Evolutionary conservation across 2,113 vertebrate genomes (phyloP), one percentile per base, ranked within the genome.

Genomic region (Sarotherodon lohbergeri): DNA sequence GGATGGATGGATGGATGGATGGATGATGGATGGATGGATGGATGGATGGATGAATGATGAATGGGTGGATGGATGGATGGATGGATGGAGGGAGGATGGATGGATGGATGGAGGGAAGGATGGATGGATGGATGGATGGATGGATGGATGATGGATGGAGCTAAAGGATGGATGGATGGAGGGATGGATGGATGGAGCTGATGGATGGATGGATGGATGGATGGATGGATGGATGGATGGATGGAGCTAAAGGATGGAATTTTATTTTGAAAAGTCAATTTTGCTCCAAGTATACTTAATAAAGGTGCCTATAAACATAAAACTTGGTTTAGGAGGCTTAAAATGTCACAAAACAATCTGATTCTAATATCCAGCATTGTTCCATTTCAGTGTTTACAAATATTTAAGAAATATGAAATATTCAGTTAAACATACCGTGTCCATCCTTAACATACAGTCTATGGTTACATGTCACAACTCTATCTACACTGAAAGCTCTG

Each of bases 351-450:
- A 56, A 56, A 27, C 55, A 13, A 56, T 27, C 34, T 39, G 5
- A 66, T 66, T 3, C 61, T 66, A 57, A 39, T 12, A 66, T 2
- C 36, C 34, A 39, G 17, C 34, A 39, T 3, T 3, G 19, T 7
- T 66, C 17, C 34, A 66, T 36, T 36, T 66, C 61, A 36, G 5
- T 36, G 9, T 36, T 10, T 63, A 17, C 5, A 34, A 4, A 59
- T 16, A 61, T 61, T 63, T 2, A 10, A 36, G 9, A 36, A 5
- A 36, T 7, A 36, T n/a, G 9, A 19, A 63, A 4, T 19, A 63
- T 19, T 63, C 3, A 19, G 8, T 32, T 59, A 56, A 56, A 57
- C 4, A 0, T 13, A 56, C 22, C 13, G 0, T 1, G 1, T 2
- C 55, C 13, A 59, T 29, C 13, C 24, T 59, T 59, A 16, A 29